A percentile compares a stretch with the other conserved stretches of the same genome.
These are phyloP conservation scores for Heliconius congener DNA, from an alignment of 1,140 invertebrate species.

Conservation along the genomic window DNA sequence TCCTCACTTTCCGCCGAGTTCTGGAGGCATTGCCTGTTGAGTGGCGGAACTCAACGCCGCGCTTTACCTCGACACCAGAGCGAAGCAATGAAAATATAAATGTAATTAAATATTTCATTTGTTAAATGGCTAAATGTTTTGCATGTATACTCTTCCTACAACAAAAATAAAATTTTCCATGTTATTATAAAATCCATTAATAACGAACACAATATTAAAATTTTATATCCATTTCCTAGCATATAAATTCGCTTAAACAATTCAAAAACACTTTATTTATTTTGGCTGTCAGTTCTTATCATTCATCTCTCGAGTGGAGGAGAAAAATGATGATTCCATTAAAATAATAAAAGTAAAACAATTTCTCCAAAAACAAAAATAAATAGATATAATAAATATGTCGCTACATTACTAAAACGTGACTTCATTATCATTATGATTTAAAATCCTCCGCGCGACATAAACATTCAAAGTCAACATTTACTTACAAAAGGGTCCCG, in stretches of 20 bases:
- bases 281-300: conserved; percentile 3
- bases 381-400: conserved; percentile 6
- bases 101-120: no score
- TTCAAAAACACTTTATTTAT: background rate
- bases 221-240: background rate
- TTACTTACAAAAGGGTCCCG: background rate
- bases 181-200: background rate
- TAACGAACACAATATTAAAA: background rate
- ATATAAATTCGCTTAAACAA: background rate
- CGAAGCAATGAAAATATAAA: no score
- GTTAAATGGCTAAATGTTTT: no score
- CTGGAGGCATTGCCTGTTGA: no score
- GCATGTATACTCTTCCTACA: no score
- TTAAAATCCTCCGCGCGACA: conserved; percentile 19
- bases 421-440: conserved; percentile 25
- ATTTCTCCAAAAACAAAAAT: background rate
- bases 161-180: no score
- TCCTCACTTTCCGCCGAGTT: no score
- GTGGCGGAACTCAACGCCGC: no score
- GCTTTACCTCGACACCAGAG: no score
- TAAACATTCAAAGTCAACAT: conserved; percentile 22
- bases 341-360: conserved; percentile 21
- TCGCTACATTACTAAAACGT: conserved; percentile 18
- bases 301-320: background rate
- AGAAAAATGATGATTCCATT: conserved; percentile 20